These are phyloP conservation scores for Pollenia labialis DNA, from an alignment of 2,888 invertebrate genomes.

Conservation along the genomic window DNA sequence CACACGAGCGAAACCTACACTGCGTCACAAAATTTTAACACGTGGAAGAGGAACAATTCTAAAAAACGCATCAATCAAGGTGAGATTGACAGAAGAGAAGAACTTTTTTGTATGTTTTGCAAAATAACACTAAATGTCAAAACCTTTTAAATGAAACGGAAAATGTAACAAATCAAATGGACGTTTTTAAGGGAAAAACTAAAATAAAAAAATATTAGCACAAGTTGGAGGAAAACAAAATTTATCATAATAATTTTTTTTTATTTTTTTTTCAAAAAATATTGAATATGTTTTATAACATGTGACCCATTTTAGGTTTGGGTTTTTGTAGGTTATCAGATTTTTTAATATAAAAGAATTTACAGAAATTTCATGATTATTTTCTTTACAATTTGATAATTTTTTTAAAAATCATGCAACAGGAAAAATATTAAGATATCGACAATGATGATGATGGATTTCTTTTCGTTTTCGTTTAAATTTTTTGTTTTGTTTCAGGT, in stretches of 20 bases:
- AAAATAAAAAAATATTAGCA: conserved; percentile 29
- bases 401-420: conserved; percentile 57
- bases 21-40: conserved; percentile 30
- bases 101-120: conserved; percentile 34
- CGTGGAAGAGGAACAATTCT: conserved; percentile 26
- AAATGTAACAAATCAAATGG: conserved; percentile 20
- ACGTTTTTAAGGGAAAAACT: neutral
- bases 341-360: neutral
- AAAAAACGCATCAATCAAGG: conserved; percentile 73
- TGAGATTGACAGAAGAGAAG: conserved; percentile 68
- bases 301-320: conserved; percentile 12
- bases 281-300: neutral
- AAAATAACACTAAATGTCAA: conserved; percentile 47
- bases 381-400: conserved; percentile 39
- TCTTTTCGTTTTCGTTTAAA: neutral
- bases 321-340: conserved; percentile 2
- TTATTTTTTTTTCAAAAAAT: neutral
- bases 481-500: conserved; percentile 41
- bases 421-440: conserved; percentile 43
- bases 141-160: conserved; percentile 46
- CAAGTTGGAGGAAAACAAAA: conserved; percentile 15
- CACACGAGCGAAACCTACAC: conserved; percentile 78
- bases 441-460: conserved; percentile 50
- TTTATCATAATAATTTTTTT: neutral
- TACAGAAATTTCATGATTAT: conserved; percentile 28